A percentile compares a stretch with the other conserved stretches of the same genome.
Evolutionary conservation across 2,888 invertebrate genomes (phyloP).

Genomic region (Salpingus planirostris): DNA sequence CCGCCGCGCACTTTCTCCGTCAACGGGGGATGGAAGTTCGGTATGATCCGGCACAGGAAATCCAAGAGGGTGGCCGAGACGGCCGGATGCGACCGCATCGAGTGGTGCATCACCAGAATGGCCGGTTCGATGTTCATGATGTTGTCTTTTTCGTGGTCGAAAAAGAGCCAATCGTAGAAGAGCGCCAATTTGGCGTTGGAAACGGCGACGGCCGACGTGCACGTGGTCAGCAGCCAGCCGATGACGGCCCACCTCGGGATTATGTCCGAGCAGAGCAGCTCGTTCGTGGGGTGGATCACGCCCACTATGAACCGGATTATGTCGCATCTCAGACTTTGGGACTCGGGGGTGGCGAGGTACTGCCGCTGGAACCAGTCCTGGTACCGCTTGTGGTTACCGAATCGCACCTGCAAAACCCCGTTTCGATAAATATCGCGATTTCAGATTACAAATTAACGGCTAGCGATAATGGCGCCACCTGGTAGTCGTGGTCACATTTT

Average conservation of each 20-base stretch:
- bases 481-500: no score
- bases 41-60: slow-evolving; percentile 85
- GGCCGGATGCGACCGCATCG: slow-evolving; percentile 83
- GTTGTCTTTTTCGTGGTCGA: slow-evolving; percentile 83
- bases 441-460: neutral
- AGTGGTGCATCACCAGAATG: slow-evolving; percentile 88
- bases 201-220: slow-evolving; percentile 80
- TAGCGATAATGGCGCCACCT: no score
- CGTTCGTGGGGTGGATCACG: slow-evolving; percentile 89
- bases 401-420: slow-evolving; percentile 44
- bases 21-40: slow-evolving; percentile 74
- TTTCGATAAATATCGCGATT: neutral
- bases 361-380: slow-evolving; percentile 93
- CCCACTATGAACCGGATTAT: slow-evolving; percentile 90
- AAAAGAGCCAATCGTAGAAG: slow-evolving; percentile 91
- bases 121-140: slow-evolving; percentile 96
- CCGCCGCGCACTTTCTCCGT: slow-evolving; percentile 72
- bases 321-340: slow-evolving; percentile 83
- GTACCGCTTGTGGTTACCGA: slow-evolving; percentile 82
- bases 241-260: slow-evolving; percentile 93
- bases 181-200: slow-evolving; percentile 86
- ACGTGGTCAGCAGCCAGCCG: slow-evolving; percentile 86
- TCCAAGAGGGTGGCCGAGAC: slow-evolving; percentile 84
- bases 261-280: slow-evolving; percentile 86
- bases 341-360: slow-evolving; percentile 85